phyloP scores from a whole-genome alignment of 2,888 invertebrate species.

The Polylopha cassiicola region DNA sequence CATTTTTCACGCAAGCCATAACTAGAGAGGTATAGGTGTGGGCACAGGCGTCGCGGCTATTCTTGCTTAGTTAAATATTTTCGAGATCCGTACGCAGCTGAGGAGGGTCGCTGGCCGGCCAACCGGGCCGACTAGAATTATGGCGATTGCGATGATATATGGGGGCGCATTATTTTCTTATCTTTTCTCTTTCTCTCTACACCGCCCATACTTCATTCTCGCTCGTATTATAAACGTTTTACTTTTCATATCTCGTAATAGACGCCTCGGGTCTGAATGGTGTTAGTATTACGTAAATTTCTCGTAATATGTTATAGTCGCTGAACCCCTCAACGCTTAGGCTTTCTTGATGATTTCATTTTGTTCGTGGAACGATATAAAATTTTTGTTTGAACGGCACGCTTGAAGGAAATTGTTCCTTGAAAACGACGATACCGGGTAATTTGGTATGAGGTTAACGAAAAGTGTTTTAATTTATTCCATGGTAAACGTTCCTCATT shows the following conservation, averaged over 20 bases:
- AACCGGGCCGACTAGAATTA: constrained; percentile 60
- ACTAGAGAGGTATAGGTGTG: constrained; percentile 35
- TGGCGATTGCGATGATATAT: constrained; percentile 76
- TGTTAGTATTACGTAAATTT: constrained; percentile 67
- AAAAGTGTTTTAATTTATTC: no score
- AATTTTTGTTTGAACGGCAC: constrained; percentile 52
- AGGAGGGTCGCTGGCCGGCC: constrained; percentile 67
- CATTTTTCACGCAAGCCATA: constrained; percentile 34
- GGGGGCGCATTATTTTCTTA: constrained; percentile 75
- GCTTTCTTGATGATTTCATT: constrained; percentile 53
- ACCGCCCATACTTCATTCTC: constrained; percentile 70
- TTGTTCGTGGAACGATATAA: constrained; percentile 44
- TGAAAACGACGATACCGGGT: constrained; percentile 34
- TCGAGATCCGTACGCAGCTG: constrained; percentile 54
- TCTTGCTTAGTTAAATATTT: constrained; percentile 64
- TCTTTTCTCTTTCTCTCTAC: constrained; percentile 75
- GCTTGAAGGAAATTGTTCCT: constrained; percentile 52
- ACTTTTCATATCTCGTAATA: constrained; percentile 69
- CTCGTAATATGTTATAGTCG: constrained; percentile 56
- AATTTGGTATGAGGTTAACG: constrained; percentile 9
- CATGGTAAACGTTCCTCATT: no score
- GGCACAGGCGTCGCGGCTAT: constrained; percentile 31
- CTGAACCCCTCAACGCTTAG: constrained; percentile 36
- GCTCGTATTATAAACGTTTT: constrained; percentile 70
- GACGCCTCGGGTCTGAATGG: constrained; percentile 54